These are phyloP conservation scores for Rotaria socialis DNA, from an alignment of 2,888 invertebrate genomes.

Conservation along the genomic window DNA sequence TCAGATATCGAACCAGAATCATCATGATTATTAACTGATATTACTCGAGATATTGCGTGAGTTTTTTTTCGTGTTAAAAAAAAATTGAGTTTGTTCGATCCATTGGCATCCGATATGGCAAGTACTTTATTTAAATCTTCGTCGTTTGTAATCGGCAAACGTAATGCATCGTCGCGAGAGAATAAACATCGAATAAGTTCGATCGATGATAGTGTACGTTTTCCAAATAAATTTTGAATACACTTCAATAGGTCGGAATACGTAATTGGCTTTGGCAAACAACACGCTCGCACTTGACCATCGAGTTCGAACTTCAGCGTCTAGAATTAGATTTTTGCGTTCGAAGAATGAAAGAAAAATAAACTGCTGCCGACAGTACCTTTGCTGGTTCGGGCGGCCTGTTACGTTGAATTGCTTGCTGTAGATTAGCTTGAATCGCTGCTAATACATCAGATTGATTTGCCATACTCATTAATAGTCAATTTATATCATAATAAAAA, in stretches of 20 bases:
- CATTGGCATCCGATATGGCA: background rate
- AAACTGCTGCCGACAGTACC: background rate
- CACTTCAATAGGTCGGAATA: background rate
- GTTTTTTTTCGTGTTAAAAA: background rate
- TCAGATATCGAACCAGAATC: background rate
- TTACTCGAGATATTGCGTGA: background rate
- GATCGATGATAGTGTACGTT: background rate
- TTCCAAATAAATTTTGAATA: background rate
- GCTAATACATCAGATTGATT: background rate
- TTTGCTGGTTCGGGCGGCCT: background rate
- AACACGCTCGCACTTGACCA: constrained; percentile 7
- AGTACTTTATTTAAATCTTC: constrained; percentile 27
- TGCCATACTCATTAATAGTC: background rate
- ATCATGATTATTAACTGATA: background rate
- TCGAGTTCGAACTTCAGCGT: constrained; percentile 1
- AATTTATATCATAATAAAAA: background rate
- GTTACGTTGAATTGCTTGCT: background rate
- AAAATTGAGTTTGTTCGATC: background rate
- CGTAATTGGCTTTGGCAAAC: background rate
- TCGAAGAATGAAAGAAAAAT: background rate
- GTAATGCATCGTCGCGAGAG: background rate
- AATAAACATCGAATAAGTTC: background rate
- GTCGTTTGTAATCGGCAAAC: constrained; percentile 7
- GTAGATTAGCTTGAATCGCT: background rate
- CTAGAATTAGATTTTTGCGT: background rate